These are phyloP conservation scores for Zoanthus solanderi DNA, from an alignment of 92 coral and sea anemone species.

Conservation along the genomic window DNA sequence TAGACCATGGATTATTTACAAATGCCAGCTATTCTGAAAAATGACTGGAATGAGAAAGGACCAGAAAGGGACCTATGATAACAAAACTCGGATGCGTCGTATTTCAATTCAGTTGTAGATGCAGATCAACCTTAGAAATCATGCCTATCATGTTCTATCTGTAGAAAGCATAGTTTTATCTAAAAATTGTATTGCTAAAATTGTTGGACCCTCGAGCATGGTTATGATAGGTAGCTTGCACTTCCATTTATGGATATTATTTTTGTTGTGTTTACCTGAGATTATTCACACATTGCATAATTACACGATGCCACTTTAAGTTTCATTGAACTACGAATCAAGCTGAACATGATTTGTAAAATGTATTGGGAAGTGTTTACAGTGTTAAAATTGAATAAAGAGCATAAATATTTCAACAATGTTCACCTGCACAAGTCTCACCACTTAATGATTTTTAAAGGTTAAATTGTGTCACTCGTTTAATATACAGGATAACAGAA, in stretches of 20 bases:
- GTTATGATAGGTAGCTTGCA: constrained; percentile 39
- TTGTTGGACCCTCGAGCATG: constrained; percentile 50
- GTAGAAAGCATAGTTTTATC: constrained; percentile 46
- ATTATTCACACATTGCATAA: constrained; percentile 36
- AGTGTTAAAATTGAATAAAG: constrained; percentile 48
- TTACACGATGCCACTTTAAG: constrained; percentile 41
- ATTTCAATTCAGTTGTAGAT: constrained; percentile 49
- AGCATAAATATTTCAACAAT: constrained; percentile 42
- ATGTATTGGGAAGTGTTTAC: constrained; percentile 39
- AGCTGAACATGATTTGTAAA: constrained; percentile 46
- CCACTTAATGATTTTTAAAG: constrained; percentile 44
- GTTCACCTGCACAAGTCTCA: constrained; percentile 51
- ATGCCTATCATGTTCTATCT: constrained; percentile 45
- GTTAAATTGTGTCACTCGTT: constrained; percentile 48
- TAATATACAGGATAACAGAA: constrained; percentile 49
- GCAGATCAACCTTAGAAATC: constrained; percentile 49
- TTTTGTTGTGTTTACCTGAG: constrained; percentile 44
- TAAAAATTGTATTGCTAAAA: constrained; percentile 29
- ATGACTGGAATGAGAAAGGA: constrained; percentile 31
- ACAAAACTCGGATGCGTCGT: constrained; percentile 39
- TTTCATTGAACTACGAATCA: constrained; percentile 47
- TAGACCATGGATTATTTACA: constrained; percentile 24
- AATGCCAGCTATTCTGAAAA: constrained; percentile 29
- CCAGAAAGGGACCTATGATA: constrained; percentile 45
- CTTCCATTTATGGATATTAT: constrained; percentile 44